Base-by-base conservation (phyloP, 1,140 invertebrate genomes). In the Gryllus bimaculatus region DNA sequence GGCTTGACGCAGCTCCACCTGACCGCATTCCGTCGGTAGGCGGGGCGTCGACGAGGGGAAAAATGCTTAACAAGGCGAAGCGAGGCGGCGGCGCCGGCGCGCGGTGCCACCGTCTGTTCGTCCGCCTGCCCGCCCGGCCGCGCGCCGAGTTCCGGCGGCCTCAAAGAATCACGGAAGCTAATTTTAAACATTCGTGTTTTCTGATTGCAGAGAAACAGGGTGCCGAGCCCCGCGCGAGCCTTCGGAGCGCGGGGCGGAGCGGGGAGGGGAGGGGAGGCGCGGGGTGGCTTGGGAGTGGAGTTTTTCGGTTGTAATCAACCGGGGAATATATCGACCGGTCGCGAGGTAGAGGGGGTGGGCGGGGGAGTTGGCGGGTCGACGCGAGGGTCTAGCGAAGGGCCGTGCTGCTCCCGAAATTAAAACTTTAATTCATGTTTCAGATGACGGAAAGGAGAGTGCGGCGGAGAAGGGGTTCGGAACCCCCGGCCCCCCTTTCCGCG, bases 401-500 rank as follows among this genome's bases (percentile, higher is more conserved):
- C 10, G 18, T 13, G 74, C 74, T 13, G 74, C 20, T 13, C 47
- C 74, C 74, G 74, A 75, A 75, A 75, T 75, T 75, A 75, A 75
- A 75, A 75, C 74, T 75, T 75, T 75, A 75, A 75, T 75, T 75
- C 47, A 47, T 75, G 74, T 75, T 75, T 75, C 74, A 26, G 47
- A 47, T 26, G 20, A 47, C 47, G 20, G 74, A 75, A 75, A 75
- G 74, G 20, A 47, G 13, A 75, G 74, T 1, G 54, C 10, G 54
- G 54, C 3, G 54, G 18, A 66, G 54, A 66, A 66, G 18, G 54
- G 54, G 54, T 10, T 66, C 54, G 54, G 18, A 66, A 7, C 54
- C 54, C 54, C 54, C 54, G 18, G 10, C 10, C 54, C 18, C n/a
- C 26, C 26, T 39, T 39, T 39, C 26, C 26, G 26, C 26, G 5